Base-by-base conservation (phyloP, 2,797 vertebrate genomes). In the Phyllotis vaccarum region DNA sequence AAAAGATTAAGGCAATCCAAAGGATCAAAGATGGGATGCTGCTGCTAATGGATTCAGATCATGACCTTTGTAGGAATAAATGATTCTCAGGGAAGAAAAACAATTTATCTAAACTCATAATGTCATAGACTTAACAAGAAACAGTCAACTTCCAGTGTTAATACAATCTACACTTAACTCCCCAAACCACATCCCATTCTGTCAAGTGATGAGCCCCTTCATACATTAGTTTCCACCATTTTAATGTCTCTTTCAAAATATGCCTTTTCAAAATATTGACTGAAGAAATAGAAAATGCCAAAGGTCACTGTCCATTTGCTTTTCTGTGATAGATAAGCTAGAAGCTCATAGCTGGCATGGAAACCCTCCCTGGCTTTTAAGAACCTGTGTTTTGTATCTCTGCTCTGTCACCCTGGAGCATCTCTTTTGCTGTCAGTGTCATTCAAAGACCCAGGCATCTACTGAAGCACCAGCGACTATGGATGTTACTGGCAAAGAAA, bases 201-300 rank as follows among this genome's bases (percentile, higher is more conserved):
- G 40, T 34, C 49, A 75, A 75, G 52, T 13, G 62, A 10, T 37
- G 56, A 74, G 31, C 46, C 62, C 72, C 1, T 72, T 27, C 76
- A 13, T 24, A 2, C 76, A 43, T 43, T 86, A 43, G 8, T 89
- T 79, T 81, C 66, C 10, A 74, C 86, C 49, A 87, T 46, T 52
- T 29, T 49, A 72, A 83, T 54, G 6, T 27, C 37, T 72, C 7
- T 10, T 79, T 91, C 75, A 92, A 14, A 72, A 16, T 74, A 79
- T n/a, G n/a, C n/a, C n/a, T 64, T 75, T 62, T 83, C 43, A 11
- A 87, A 74, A 11, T 68, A 54, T 94, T 90, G 11, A 17, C 9
- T 86, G 7, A 12, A 96, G 70, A 91, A 93, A 72, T 19, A 87
- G 52, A 95, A 93, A 89, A 68, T 43, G 6, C 43, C 88, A 92